Conservation (phyloP, 2,888 invertebrate species). For the Xanthorhoe spadicearia region DNA sequence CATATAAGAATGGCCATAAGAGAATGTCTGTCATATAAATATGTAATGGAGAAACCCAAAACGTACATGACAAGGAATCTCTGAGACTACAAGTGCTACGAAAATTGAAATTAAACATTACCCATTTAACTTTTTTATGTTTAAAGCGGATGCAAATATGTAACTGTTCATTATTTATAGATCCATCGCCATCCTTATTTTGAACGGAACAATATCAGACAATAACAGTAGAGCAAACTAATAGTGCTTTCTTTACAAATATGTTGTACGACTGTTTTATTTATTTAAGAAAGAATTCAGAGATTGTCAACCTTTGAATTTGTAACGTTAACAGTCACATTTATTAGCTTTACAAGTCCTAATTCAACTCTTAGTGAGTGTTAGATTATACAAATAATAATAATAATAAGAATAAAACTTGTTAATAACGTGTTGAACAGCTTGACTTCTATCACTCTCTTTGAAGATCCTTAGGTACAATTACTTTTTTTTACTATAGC, state of each 20-base stretch:
- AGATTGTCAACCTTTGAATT: constrained; percentile 53
- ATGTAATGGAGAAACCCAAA: too few relatives aligned
- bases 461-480: too few relatives aligned
- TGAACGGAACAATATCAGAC: constrained; percentile 18
- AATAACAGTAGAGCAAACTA: constrained; percentile 58
- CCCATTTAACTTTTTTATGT: too few relatives aligned
- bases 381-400: too few relatives aligned
- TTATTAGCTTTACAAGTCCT: neutral
- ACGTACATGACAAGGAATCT: too few relatives aligned
- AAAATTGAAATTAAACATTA: too few relatives aligned
- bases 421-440: neutral
- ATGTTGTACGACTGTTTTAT: constrained; percentile 71
- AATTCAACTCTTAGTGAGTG: neutral
- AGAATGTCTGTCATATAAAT: neutral
- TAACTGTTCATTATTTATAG: neutral
- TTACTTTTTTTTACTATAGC: too few relatives aligned
- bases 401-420: too few relatives aligned
- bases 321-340: constrained; percentile 6
- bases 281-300: constrained; percentile 64
- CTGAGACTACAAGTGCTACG: too few relatives aligned
- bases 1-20: neutral
- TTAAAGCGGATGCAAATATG: too few relatives aligned
- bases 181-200: constrained; percentile 13
- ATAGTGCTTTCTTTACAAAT: constrained; percentile 67
- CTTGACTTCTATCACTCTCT: neutral